Evolutionary conservation across 2,888 invertebrate genomes (phyloP).

Genomic region (Diarsia dahlii): DNA sequence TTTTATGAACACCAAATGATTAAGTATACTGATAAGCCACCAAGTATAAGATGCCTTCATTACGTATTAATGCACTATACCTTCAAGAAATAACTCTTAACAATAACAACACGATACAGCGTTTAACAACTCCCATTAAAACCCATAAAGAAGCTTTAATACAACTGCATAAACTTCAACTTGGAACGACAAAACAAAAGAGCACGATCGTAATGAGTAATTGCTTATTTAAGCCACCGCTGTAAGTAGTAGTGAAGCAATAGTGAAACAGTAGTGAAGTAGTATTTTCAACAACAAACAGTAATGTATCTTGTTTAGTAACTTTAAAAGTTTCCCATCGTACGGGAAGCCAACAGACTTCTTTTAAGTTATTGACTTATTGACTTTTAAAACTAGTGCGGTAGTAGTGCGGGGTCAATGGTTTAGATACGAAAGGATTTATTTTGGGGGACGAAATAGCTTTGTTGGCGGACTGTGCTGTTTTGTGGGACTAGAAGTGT

Average conservation of each 20-base stretch:
- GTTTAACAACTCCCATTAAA: constrained; percentile 18
- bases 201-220: constrained; percentile 63
- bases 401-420: constrained; percentile 47
- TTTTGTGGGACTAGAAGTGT: neutral
- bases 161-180: constrained; percentile 33
- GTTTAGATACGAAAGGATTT: constrained; percentile 37
- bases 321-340: constrained; percentile 73
- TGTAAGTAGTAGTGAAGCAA: constrained; percentile 42
- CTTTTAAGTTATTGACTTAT: constrained; percentile 74
- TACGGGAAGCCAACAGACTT: constrained; percentile 55
- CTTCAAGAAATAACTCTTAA: neutral
- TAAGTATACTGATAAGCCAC: neutral
- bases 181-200: constrained; percentile 44
- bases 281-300: constrained; percentile 64
- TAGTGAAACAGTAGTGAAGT: constrained; percentile 40
- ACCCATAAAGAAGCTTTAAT: constrained; percentile 46
- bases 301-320: constrained; percentile 78
- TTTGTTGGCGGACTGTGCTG: constrained; percentile 22
- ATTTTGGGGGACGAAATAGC: constrained; percentile 35
- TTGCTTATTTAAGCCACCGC: constrained; percentile 62
- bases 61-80: constrained; percentile 6
- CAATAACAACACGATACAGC: constrained; percentile 2
- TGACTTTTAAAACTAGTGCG: constrained; percentile 70
- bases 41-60: neutral
- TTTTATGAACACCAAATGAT: neutral